Evolutionary conservation across 2,113 vertebrate genomes (phyloP).

Genomic region (Hucho hucho): DNA sequence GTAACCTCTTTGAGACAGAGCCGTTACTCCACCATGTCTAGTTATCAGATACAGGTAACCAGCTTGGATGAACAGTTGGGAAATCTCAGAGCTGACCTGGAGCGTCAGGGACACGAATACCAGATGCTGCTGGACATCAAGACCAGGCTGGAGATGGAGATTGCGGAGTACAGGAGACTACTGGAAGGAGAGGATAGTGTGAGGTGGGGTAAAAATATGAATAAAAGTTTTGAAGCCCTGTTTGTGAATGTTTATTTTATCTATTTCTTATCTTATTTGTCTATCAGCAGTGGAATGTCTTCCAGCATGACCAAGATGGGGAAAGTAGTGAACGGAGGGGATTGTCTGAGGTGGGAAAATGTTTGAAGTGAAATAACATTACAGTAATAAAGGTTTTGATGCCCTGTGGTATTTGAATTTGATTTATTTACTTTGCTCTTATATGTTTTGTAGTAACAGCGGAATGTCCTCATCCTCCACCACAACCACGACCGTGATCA

Average conservation of each 20-base stretch:
- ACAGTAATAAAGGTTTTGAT: too few species aligned
- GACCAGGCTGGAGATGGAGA: slow-evolving; percentile 82
- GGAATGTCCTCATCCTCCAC: background rate
- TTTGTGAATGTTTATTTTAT: too few species aligned
- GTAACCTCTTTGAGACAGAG: slow-evolving; percentile 70
- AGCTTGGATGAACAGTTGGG: slow-evolving; percentile 70
- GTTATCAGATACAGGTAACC: slow-evolving; percentile 68
- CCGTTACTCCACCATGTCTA: slow-evolving; percentile 70
- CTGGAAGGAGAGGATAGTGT: slow-evolving; percentile 62
- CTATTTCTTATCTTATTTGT: too few species aligned
- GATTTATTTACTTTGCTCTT: too few species aligned
- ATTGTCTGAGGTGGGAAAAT: too few species aligned
- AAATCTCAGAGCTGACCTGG: slow-evolving; percentile 70
- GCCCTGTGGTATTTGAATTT: too few species aligned
- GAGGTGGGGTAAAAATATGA: background rate
- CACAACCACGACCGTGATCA: background rate
- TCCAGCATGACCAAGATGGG: too few species aligned
- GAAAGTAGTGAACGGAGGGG: too few species aligned
- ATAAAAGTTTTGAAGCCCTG: too few species aligned
- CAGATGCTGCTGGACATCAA: slow-evolving; percentile 79
- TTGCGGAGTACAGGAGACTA: slow-evolving; percentile 80
- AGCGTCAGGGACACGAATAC: slow-evolving; percentile 80
- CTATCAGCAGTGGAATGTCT: too few species aligned
- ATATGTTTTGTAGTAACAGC: background rate
- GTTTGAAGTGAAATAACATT: too few species aligned